Evolutionary conservation across 2,113 vertebrate species (phyloP).

Genomic region (Bufo gargarizans): DNA sequence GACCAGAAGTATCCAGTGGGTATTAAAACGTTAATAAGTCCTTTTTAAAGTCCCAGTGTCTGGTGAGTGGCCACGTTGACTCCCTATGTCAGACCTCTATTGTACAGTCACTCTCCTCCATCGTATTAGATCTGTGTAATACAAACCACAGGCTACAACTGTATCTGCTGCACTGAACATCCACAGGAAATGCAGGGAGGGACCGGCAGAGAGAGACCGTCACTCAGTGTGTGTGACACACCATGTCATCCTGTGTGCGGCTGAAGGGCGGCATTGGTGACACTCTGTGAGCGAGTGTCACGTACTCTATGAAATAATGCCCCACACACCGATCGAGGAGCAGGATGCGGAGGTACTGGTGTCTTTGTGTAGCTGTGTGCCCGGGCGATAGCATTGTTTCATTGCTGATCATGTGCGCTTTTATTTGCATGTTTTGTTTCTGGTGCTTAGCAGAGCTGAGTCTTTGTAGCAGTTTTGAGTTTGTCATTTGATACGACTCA

Average conservation of each 20-base stretch:
- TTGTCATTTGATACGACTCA: not conserved
- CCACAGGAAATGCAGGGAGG: slow-evolving; percentile 57
- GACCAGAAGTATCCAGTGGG: too few species aligned
- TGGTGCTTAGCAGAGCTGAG: not conserved
- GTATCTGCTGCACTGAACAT: slow-evolving; percentile 17
- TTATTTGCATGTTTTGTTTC: not conserved
- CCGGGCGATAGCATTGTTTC: not conserved
- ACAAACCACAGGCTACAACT: slow-evolving; percentile 1
- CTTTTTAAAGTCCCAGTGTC: too few species aligned
- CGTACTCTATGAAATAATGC: slow-evolving; percentile 31
- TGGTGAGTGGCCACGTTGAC: too few species aligned
- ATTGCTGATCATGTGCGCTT: not conserved
- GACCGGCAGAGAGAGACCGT: slow-evolving; percentile 36
- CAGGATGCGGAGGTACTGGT: slow-evolving; percentile 43
- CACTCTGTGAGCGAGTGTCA: slow-evolving; percentile 27
- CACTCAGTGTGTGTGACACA: slow-evolving; percentile 42
- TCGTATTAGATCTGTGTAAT: not conserved
- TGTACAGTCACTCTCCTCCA: too few species aligned
- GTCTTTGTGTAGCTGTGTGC: not conserved
- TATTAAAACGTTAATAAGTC: too few species aligned
- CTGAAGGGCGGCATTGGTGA: slow-evolving; percentile 3
- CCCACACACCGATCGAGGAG: slow-evolving; percentile 37
- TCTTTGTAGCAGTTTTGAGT: not conserved
- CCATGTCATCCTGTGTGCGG: slow-evolving; percentile 48
- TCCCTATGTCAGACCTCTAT: too few species aligned